Conservation (phyloP, 2,888 invertebrate genomes). For the Drosophila sordidapex region DNA sequence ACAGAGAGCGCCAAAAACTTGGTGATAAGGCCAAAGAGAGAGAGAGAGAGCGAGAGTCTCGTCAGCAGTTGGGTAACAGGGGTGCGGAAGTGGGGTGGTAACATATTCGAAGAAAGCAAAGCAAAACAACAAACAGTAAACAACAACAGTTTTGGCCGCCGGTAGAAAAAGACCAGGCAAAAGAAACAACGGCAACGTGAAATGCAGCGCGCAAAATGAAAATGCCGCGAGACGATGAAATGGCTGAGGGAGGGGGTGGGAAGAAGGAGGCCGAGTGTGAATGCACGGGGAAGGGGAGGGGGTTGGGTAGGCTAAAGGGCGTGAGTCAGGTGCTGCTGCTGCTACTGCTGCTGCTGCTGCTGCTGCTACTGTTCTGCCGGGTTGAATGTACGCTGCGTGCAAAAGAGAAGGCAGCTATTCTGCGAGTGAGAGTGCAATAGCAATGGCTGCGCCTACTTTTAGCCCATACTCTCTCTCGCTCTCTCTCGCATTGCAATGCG, state of each 20-base stretch:
- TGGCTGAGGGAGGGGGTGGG: conserved; percentile 27
- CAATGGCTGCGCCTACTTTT: conserved; percentile 29
- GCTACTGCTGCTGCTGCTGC: conserved; percentile 7
- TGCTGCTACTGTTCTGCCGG: conserved; percentile 59
- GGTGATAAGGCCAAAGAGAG: conserved; percentile 70
- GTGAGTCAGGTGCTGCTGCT: conserved; percentile 53
- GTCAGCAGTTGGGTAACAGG: not conserved
- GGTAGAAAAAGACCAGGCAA: conserved; percentile 54
- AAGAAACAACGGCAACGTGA: conserved; percentile 33
- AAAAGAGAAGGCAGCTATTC: conserved; percentile 34
- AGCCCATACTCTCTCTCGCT: conserved; percentile 7
- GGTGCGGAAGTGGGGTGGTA: not conserved
- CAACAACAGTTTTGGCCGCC: conserved; percentile 61
- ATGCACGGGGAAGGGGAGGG: conserved; percentile 2
- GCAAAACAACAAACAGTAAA: conserved; percentile 54
- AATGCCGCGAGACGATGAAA: conserved; percentile 40
- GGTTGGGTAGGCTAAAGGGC: conserved; percentile 15
- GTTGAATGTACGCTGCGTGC: conserved; percentile 71
- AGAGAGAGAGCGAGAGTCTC: conserved; percentile 1
- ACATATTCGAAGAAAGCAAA: conserved; percentile 33
- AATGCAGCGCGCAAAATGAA: conserved; percentile 61
- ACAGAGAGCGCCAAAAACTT: conserved; percentile 67
- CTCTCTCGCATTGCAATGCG: conserved; percentile 40
- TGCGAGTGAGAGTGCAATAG: conserved; percentile 29
- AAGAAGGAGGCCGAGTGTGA: conserved; percentile 25